Conservation (phyloP, 1,140 invertebrate species). For the Caerostris extrusa region DNA sequence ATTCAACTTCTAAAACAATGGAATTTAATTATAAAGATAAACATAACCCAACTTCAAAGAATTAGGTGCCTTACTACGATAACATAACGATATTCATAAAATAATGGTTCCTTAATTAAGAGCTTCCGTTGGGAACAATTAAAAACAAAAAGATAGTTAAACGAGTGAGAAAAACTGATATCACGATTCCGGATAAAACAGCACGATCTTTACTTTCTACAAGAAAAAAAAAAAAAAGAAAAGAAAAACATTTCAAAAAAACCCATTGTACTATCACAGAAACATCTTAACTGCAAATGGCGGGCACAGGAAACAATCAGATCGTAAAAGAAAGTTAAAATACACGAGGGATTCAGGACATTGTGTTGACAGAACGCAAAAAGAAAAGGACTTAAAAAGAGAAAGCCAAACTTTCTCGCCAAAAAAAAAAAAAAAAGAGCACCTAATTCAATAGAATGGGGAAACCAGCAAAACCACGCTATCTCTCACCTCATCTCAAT, state of each 20-base stretch:
- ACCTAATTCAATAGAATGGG: constrained; percentile 48
- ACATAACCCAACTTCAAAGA: no score
- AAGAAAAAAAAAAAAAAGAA: no score
- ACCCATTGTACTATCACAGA: neutral
- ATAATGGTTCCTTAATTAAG: no score
- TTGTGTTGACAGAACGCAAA: neutral
- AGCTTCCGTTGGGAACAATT: no score
- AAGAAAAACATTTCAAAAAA: neutral
- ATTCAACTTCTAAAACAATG: no score
- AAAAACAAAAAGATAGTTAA: no score
- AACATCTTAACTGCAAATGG: neutral
- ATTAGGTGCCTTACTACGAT: no score
- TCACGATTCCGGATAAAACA: no score
- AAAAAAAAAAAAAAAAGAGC: constrained; percentile 24
- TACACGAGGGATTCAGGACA: neutral
- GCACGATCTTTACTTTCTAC: no score
- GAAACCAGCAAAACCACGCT: constrained; percentile 26
- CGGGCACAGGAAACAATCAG: neutral
- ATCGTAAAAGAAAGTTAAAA: neutral
- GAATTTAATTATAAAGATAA: no score
- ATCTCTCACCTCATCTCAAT: constrained; percentile 59
- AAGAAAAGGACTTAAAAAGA: neutral
- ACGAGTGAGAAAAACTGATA: no score
- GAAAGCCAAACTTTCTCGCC: constrained; percentile 20
- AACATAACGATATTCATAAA: no score